A percentile compares a stretch with the other conserved stretches of the same genome.
Evolutionary conservation across 35 echinoderm and acorn worm genomes (phyloP).

Genomic region (Heliocidaris erythrogramma): DNA sequence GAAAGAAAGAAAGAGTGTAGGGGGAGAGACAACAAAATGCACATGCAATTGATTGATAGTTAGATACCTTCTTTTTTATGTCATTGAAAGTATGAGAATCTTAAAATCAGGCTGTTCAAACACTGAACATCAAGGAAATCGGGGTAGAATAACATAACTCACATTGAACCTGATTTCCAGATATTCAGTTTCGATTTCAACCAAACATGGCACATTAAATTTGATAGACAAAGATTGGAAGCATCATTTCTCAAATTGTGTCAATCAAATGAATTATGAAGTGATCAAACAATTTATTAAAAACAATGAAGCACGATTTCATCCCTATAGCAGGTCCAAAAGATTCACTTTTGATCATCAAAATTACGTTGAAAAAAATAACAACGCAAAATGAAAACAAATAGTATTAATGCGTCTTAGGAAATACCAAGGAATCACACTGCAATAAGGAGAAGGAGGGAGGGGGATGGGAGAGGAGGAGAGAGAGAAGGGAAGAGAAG

Average conservation of each 20-base stretch:
- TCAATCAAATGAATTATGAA: neutral
- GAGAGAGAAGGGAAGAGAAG: no score
- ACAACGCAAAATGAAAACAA: neutral
- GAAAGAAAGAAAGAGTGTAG: no score
- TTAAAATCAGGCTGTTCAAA: neutral
- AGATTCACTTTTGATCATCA: no score
- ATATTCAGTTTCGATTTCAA: neutral
- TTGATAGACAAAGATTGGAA: neutral
- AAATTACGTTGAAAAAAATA: neutral
- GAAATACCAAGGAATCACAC: no score
- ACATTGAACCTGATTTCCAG: neutral
- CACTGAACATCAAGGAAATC: neutral
- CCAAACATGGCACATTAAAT: neutral
- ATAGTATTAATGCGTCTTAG: neutral
- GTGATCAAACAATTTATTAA: neutral
- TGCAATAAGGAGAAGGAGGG: no score
- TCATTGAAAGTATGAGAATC: neutral
- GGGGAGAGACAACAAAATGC: no score
- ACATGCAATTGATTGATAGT: no score
- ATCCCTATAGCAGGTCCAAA: no score
- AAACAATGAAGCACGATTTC: neutral
- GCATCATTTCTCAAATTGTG: neutral
- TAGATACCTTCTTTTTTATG: neutral
- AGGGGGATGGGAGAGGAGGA: no score
- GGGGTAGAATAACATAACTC: neutral